phyloP scores from a whole-genome alignment of 2,113 vertebrate genomes.

The Hipposideros armiger region DNA sequence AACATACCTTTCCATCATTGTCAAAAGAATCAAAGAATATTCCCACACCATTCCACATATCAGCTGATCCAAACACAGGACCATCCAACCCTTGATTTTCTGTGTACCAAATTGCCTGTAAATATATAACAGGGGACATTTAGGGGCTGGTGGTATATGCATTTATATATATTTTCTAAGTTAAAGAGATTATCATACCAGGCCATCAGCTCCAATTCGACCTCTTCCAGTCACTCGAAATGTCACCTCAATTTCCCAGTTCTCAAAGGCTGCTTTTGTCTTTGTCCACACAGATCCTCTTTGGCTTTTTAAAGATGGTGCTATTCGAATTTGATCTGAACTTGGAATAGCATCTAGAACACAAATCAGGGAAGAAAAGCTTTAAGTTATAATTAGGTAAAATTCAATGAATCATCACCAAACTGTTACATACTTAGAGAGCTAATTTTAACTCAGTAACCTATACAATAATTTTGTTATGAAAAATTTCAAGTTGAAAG shows the following conservation, averaged over 20 bases:
- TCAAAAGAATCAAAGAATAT: constrained; percentile 99
- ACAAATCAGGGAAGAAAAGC: constrained; percentile 58
- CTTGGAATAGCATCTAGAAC: constrained; percentile 96
- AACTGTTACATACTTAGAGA: not conserved
- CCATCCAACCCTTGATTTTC: constrained; percentile 94
- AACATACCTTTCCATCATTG: constrained; percentile 97
- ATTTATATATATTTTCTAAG: not conserved
- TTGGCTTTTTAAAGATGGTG: constrained; percentile 96
- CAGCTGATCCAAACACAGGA: constrained; percentile 96
- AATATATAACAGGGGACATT: not conserved
- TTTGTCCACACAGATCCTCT: constrained; percentile 97
- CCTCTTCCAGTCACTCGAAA: constrained; percentile 97
- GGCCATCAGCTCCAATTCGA: constrained; percentile 96
- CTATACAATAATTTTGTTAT: not conserved
- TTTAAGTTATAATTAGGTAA: constrained; percentile 58
- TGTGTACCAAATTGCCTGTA: constrained; percentile 96
- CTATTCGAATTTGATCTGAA: constrained; percentile 96
- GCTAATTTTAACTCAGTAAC: constrained; percentile 24
- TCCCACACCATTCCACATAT: constrained; percentile 96
- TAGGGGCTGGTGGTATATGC: not conserved
- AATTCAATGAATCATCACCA: constrained; percentile 34
- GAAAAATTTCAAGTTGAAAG: not conserved
- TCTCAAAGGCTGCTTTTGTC: constrained; percentile 90
- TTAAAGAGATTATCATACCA: constrained; percentile 88
- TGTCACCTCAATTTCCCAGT: constrained; percentile 97